A percentile compares a stretch with the other conserved stretches of the same genome.
Conservation (phyloP, 2,797 vertebrate genomes). For the Sebastes cheni region DNA sequence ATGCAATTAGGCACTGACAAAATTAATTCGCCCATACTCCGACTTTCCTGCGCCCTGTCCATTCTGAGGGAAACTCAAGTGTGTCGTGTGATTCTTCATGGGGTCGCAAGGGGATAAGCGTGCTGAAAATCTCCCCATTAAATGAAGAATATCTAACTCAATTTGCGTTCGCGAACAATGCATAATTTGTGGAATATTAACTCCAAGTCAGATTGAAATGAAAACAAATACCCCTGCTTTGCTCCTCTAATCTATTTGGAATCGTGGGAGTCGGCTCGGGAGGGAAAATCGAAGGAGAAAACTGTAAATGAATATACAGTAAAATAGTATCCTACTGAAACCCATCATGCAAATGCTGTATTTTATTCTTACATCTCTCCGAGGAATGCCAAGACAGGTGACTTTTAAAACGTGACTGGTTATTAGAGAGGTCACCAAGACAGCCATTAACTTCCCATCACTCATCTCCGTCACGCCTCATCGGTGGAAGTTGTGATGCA, state of each 20-base stretch:
- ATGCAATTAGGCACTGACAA: constrained; percentile 85
- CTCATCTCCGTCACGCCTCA: constrained; percentile 71
- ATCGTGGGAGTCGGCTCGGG: neutral
- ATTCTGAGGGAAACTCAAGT: constrained; percentile 57
- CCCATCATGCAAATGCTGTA: constrained; percentile 49
- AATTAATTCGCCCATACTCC: constrained; percentile 75
- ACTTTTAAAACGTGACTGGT: constrained; percentile 72
- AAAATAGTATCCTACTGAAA: constrained; percentile 13
- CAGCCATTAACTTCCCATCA: constrained; percentile 70
- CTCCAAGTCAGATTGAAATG: constrained; percentile 56
- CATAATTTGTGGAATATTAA: constrained; percentile 40
- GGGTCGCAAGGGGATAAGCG: constrained; percentile 36
- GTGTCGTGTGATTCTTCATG: constrained; percentile 28
- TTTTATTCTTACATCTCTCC: constrained; percentile 6
- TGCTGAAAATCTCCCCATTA: constrained; percentile 41
- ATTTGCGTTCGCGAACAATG: constrained; percentile 38
- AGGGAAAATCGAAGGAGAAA: neutral
- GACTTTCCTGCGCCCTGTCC: constrained; percentile 61
- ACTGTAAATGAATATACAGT: neutral
- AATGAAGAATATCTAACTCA: constrained; percentile 47
- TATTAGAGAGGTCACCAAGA: constrained; percentile 55
- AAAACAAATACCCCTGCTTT: constrained; percentile 50
- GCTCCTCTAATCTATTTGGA: constrained; percentile 33
- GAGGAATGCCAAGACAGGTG: constrained; percentile 52
- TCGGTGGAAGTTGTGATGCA: constrained; percentile 62